Conservation (phyloP, 2,113 vertebrate genomes). For the Etia nguti region DNA sequence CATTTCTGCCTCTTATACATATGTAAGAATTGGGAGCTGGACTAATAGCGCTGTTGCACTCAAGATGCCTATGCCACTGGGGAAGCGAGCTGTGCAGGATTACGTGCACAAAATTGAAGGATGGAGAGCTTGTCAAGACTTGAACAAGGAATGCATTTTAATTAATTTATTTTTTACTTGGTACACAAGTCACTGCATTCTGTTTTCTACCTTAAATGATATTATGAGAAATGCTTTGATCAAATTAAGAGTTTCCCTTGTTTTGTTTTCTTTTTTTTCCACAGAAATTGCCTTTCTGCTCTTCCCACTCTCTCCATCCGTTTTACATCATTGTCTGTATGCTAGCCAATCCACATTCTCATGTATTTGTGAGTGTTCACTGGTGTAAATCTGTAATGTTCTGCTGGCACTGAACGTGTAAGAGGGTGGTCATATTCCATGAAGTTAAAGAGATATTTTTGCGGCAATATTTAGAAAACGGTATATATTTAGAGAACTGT, state of each 20-base stretch:
- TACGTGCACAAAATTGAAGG: not conserved
- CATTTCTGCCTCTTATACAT: not conserved
- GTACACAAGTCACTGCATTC: constrained; percentile 31
- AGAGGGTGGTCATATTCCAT: not conserved
- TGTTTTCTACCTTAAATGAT: not conserved
- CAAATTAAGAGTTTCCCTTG: not conserved
- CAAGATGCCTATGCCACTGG: not conserved
- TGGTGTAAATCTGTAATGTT: constrained; percentile 3
- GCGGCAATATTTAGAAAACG: not conserved
- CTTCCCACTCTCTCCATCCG: constrained; percentile 12
- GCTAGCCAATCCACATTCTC: not conserved
- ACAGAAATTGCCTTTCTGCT: constrained; percentile 4
- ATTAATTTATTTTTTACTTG: constrained; percentile 69
- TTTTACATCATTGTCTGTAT: constrained; percentile 10
- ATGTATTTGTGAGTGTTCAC: constrained; percentile 20
- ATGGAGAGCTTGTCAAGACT: constrained; percentile 17
- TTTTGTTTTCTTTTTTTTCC: not conserved
- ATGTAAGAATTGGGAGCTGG: not conserved
- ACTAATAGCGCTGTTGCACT: not conserved
- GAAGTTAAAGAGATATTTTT: not conserved
- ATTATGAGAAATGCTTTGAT: not conserved
- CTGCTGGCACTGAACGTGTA: not conserved
- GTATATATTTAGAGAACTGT: not conserved
- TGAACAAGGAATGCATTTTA: constrained; percentile 49
- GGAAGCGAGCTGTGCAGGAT: not conserved